Evolutionary conservation across 2,888 invertebrate species (phyloP), one percentile per base, ranked within the genome.

Genomic region (Cheilosia vulpina): DNA sequence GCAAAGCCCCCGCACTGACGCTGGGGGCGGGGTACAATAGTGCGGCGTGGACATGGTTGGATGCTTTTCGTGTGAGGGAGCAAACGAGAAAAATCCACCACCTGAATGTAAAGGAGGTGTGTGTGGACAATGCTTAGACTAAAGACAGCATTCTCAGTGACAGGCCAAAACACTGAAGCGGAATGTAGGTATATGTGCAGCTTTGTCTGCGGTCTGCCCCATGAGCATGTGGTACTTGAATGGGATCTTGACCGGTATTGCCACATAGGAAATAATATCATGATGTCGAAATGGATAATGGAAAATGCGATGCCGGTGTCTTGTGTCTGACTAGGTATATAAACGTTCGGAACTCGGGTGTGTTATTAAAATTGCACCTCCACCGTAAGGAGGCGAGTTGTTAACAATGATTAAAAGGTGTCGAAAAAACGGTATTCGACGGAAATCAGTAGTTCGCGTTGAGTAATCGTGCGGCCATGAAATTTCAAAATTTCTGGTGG

Each of bases 261-360:
- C 79, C 63, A 79, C 83, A 83, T 79, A 84, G 84, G 84, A 84
- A 84, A 84, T 79, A 79, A 79, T 79, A 79, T 75, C 84, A 75
- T 41, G 79, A 68, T 84, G 79, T 75, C 50, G 84, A 63, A 84
- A 84, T 65, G 66, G 73, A 82, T 82, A 82, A 77, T 82, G 65
- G 65, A 2, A 55, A 81, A 63, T 66, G 55, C 47, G 38, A 73
- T 72, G 71, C 65, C 65, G 71, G 77, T 81, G 55, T 69, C 66
- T 58, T 41, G 41, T 78, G 38, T 43, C 63, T 34, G 31, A 11
- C 45, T 47, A 31, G 31, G 31, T 31, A 2, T 0, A 5, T 27
- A 5, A 6, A 45, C n/a, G 15, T 27, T 43, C 17, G 50, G 34
- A 38, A 24, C 43, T 55, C 7, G 60, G 55, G 60, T 62, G 72